Percentiles rank a stretch among this genome's conserved stretches.
Conservation (phyloP, 2,888 invertebrate genomes). For the Drosophila subsilvestris region DNA sequence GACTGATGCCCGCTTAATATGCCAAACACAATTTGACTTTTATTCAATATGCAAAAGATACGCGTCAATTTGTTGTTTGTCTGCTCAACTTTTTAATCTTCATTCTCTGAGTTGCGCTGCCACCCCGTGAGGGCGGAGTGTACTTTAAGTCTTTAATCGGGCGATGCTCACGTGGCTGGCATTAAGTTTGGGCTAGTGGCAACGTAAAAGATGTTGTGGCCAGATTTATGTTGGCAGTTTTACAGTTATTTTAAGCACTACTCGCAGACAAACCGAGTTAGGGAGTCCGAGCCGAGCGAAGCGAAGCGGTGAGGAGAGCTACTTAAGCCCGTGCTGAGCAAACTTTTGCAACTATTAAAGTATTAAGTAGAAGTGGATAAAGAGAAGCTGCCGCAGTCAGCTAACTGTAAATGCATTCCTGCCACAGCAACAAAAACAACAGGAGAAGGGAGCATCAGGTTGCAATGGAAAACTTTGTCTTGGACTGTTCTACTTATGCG, state of each 20-base stretch:
- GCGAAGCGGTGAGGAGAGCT: conserved; percentile 55
- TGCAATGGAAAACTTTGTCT: conserved; percentile 59
- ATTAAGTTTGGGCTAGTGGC: conserved; percentile 62
- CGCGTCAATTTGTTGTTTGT: conserved; percentile 59
- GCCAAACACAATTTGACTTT: conserved; percentile 76
- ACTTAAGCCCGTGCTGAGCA: conserved; percentile 70
- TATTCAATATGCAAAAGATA: conserved; percentile 72
- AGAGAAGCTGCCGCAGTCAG: conserved; percentile 44
- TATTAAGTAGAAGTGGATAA: conserved; percentile 79
- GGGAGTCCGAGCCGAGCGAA: conserved; percentile 29
- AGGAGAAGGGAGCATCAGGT: conserved; percentile 36
- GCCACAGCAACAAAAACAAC: conserved; percentile 25
- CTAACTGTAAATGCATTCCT: conserved; percentile 53
- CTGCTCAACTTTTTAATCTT: conserved; percentile 61
- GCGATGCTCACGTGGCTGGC: conserved; percentile 51
- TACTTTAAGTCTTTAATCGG: conserved; percentile 27
- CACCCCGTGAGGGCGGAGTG: too few species aligned
- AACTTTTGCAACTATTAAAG: conserved; percentile 82
- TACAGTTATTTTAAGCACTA: conserved; percentile 76
- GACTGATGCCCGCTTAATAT: conserved; percentile 63
- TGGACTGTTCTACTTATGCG: conserved; percentile 55
- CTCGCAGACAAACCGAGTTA: conserved; percentile 48
- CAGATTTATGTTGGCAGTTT: conserved; percentile 80
- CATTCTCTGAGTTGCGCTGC: conserved; percentile 11
- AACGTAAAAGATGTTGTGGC: conserved; percentile 77